Percentiles rank a stretch among this genome's conserved stretches.
These are phyloP conservation scores for Sminthopsis crassicaudata DNA, from an alignment of 2,113 vertebrate species.

Conservation along the genomic window DNA sequence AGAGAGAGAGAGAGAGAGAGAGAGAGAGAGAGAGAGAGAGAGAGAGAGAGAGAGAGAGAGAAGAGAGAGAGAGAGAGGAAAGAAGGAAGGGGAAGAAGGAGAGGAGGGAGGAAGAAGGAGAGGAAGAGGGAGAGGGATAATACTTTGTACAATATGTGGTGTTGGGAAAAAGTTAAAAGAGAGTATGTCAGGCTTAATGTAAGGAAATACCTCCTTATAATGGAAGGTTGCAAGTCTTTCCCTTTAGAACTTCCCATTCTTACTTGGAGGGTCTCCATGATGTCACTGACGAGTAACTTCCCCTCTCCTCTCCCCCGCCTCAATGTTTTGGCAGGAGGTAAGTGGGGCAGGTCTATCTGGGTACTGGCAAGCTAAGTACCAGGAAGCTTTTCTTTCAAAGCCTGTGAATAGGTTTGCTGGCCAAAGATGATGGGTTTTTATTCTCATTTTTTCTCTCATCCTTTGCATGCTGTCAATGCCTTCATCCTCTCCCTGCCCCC, in stretches of 20 bases:
- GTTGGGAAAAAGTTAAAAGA: background rate
- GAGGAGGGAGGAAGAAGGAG: background rate
- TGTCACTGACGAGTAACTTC: background rate
- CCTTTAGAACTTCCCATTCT: background rate
- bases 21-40: no score
- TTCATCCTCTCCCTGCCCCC: background rate
- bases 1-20: no score
- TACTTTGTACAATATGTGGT: background rate
- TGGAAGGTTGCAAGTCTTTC: background rate
- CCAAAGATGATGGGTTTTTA: background rate
- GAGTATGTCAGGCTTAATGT: background rate
- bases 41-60: no score
- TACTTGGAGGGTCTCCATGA: background rate
- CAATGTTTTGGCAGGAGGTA: background rate
- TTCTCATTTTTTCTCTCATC: background rate
- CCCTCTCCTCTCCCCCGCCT: rapidly evolving
- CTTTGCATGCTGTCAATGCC: background rate
- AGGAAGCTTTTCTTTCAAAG: background rate
- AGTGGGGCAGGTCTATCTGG: background rate
- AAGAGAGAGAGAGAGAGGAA: background rate
- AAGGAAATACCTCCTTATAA: background rate
- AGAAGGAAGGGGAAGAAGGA: background rate
- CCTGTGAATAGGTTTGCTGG: background rate
- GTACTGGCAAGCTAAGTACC: background rate
- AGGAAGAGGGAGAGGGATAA: no score